phyloP scores from a whole-genome alignment of 2,888 invertebrate genomes.

The Agonum fuliginosum region DNA sequence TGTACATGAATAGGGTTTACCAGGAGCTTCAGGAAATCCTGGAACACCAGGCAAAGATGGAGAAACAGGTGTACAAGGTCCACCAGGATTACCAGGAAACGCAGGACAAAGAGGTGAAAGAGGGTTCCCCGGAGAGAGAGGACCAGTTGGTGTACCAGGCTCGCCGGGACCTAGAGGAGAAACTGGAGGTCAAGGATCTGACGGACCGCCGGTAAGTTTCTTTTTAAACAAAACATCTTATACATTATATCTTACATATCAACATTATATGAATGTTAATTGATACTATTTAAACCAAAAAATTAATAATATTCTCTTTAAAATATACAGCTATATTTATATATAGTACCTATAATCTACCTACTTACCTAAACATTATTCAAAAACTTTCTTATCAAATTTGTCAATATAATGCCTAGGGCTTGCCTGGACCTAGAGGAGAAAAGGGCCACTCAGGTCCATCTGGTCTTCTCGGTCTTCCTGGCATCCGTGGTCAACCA shows the following conservation, averaged over 20 bases:
- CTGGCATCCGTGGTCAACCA: constrained; percentile 80
- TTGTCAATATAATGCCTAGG: constrained; percentile 71
- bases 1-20: constrained; percentile 42
- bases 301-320: too few species aligned
- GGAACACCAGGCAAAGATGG: constrained; percentile 89
- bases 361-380: constrained; percentile 25
- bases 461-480: constrained; percentile 82
- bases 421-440: constrained; percentile 80
- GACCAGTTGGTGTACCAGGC: constrained; percentile 82
- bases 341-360: too few species aligned
- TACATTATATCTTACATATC: too few species aligned
- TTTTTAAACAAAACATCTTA: too few species aligned
- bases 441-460: constrained; percentile 83
- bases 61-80: constrained; percentile 82
- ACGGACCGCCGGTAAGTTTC: constrained; percentile 80
- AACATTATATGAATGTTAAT: too few species aligned
- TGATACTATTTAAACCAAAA: too few species aligned
- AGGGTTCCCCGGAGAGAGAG: constrained; percentile 86
- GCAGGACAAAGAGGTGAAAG: constrained; percentile 77
- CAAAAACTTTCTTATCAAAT: not conserved
- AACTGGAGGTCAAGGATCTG: constrained; percentile 79
- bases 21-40: constrained; percentile 78
- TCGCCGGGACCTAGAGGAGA: constrained; percentile 79
- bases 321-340: too few species aligned
- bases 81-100: constrained; percentile 75